These are phyloP conservation scores for Pseudorasbora parva DNA, from an alignment of 2,113 vertebrate species.

Conservation along the genomic window DNA sequence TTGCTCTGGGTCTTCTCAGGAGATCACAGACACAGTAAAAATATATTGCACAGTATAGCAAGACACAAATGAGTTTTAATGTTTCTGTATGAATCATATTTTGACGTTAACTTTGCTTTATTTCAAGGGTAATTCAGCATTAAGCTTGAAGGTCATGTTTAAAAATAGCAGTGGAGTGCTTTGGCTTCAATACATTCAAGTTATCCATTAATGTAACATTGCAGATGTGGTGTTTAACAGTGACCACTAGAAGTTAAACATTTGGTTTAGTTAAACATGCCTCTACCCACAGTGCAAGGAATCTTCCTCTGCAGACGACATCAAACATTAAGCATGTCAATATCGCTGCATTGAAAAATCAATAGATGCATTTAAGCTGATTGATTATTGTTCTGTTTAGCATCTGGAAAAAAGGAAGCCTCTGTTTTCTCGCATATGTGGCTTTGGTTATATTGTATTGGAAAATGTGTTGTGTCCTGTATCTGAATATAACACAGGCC, in stretches of 20 bases:
- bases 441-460: background rate
- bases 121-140: background rate
- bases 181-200: background rate
- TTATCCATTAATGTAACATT: constrained; percentile 2
- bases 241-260: constrained; percentile 12
- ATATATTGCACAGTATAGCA: background rate
- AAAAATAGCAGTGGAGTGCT: background rate
- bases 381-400: constrained; percentile 1
- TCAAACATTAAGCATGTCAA: constrained; percentile 22
- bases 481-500: background rate
- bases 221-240: background rate
- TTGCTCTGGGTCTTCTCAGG: background rate
- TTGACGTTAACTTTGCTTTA: background rate
- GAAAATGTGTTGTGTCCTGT: background rate
- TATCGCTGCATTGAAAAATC: constrained; percentile 26
- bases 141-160: background rate
- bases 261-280: constrained; percentile 15
- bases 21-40: background rate
- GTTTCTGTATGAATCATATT: background rate
- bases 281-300: background rate
- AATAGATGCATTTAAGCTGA: constrained; percentile 22
- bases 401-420: background rate
- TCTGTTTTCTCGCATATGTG: background rate
- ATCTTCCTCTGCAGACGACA: background rate
- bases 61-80: background rate